A percentile compares a stretch with the other conserved stretches of the same genome.
phyloP scores from a whole-genome alignment of 2,113 vertebrate species.

The Onychostruthus taczanowskii region DNA sequence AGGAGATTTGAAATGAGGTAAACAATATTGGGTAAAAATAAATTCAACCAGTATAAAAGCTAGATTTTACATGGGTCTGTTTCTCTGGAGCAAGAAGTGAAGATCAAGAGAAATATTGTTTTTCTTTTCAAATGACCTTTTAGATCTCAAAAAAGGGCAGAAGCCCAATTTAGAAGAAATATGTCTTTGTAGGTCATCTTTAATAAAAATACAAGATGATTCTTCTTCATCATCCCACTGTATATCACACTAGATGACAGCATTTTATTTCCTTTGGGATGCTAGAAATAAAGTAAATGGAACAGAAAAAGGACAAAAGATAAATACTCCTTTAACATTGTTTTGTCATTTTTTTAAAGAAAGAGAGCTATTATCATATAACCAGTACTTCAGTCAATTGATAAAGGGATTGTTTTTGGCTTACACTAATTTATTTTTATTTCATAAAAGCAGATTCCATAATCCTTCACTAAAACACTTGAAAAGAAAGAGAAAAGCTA shows the following conservation, averaged over 20 bases:
- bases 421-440: background rate
- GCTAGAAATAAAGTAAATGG: conserved; percentile 38
- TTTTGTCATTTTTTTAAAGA: background rate
- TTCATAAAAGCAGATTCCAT: background rate
- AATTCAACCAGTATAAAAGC: background rate
- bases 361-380: background rate
- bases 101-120: background rate
- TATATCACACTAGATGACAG: conserved; percentile 29
- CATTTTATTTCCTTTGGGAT: conserved; percentile 34
- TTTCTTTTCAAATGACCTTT: conserved; percentile 16
- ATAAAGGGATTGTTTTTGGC: background rate
- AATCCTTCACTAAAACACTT: background rate
- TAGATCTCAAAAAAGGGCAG: background rate
- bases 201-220: conserved; percentile 30
- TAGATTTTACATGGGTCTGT: background rate
- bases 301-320: conserved; percentile 54
- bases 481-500: background rate
- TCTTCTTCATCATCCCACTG: conserved; percentile 4
- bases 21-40: background rate
- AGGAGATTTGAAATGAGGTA: background rate
- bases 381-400: background rate
- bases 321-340: conserved; percentile 5
- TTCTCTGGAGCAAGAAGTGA: background rate
- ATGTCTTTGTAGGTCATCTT: conserved; percentile 26
- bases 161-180: conserved; percentile 21